Evolutionary conservation across 1,140 invertebrate species (phyloP).

Genomic region (Conopomorpha cramerella): DNA sequence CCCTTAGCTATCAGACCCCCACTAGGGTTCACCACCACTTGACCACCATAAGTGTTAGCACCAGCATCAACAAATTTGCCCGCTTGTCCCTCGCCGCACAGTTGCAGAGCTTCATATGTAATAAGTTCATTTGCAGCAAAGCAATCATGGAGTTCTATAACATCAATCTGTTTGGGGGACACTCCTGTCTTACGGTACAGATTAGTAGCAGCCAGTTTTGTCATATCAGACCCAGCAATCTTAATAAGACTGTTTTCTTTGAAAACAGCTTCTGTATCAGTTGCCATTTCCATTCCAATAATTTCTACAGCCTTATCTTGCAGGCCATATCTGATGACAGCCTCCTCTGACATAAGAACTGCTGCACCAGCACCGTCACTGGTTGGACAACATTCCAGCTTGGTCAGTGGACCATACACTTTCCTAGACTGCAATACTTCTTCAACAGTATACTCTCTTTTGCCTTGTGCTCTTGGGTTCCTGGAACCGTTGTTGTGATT

Average conservation of each 20-base stretch:
- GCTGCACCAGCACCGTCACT: conserved; percentile 95
- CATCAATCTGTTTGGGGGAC: conserved; percentile 83
- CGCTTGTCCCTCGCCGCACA: conserved; percentile 89
- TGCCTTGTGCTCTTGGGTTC: conserved; percentile 95
- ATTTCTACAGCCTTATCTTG: conserved; percentile 92
- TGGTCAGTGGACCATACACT: conserved; percentile 89
- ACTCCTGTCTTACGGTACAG: conserved; percentile 80
- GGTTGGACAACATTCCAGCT: conserved; percentile 96
- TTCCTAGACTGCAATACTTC: conserved; percentile 85
- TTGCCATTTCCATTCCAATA: conserved; percentile 94
- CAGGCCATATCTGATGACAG: conserved; percentile 82
- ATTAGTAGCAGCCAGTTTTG: conserved; percentile 78
- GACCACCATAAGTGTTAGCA: conserved; percentile 97
- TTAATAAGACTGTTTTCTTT: conserved; percentile 85
- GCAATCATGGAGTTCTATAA: conserved; percentile 99
- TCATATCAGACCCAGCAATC: conserved; percentile 96
- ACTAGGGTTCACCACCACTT: conserved; percentile 96
- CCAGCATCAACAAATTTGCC: conserved; percentile 91
- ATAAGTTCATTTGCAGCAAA: conserved; percentile 98
- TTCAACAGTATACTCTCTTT: conserved; percentile 85
- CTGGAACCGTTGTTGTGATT: conserved; percentile 97
- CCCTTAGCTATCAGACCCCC: conserved; percentile 98
- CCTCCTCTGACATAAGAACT: conserved; percentile 88
- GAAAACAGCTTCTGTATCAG: conserved; percentile 88
- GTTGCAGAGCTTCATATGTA: conserved; percentile 95